phyloP scores from a whole-genome alignment of 2,888 invertebrate genomes.

The Vannuccia rotundouncinata region DNA sequence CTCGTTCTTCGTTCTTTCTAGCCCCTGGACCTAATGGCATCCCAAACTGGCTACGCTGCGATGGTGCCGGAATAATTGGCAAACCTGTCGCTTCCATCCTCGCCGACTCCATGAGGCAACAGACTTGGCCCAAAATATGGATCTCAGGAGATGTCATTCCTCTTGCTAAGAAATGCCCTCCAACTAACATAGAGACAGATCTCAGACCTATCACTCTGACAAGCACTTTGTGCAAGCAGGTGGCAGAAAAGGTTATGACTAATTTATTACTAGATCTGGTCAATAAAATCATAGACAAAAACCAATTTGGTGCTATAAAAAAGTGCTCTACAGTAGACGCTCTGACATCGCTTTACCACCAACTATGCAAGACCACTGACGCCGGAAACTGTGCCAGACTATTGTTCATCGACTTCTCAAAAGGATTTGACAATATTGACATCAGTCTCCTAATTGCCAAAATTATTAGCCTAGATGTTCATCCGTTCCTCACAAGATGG shows the following conservation, averaged over 20 bases:
- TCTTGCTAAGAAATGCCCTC: slow-evolving; percentile 23
- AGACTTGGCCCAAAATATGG: slow-evolving; percentile 23
- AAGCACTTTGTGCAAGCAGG: not conserved
- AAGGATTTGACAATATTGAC: slow-evolving; percentile 26
- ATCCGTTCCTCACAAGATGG: slow-evolving; percentile 24
- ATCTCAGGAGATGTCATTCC: slow-evolving; percentile 26
- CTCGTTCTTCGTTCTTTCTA: too few species aligned
- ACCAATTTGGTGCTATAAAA: slow-evolving; percentile 19
- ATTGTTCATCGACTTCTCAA: slow-evolving; percentile 26
- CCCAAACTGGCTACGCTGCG: slow-evolving; percentile 15
- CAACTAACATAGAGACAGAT: slow-evolving; percentile 1
- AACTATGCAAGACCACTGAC: slow-evolving; percentile 24
- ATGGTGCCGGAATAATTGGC: slow-evolving; percentile 21
- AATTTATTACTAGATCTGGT: not conserved
- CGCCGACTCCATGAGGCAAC: slow-evolving; percentile 26
- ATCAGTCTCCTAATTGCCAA: slow-evolving; percentile 26
- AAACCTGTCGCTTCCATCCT: slow-evolving; percentile 26
- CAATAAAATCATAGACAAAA: not conserved
- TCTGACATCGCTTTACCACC: slow-evolving; percentile 21
- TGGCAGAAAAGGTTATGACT: not conserved
- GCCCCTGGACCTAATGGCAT: slow-evolving; percentile 16
- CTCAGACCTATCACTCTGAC: not conserved
- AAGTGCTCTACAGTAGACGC: slow-evolving; percentile 14
- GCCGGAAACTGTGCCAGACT: slow-evolving; percentile 26
- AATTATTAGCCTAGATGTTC: slow-evolving; percentile 26